Evolutionary conservation across 2,113 vertebrate species (phyloP).

Genomic region (Nerophis ophidion): DNA sequence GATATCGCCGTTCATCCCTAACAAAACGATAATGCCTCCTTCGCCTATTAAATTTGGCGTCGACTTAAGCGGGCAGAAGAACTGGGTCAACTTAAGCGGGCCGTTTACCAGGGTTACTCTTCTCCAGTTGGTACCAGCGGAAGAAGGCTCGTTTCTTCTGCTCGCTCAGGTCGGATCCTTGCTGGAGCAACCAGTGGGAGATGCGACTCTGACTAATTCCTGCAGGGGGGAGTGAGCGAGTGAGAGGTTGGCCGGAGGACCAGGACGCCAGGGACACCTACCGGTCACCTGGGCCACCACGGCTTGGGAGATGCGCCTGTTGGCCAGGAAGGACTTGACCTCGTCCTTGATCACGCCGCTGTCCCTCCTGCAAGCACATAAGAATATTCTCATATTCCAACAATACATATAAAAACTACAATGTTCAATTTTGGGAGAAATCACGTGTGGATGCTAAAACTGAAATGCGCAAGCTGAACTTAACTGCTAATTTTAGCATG

Average conservation of each 20-base stretch:
- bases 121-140: slow-evolving; percentile 98
- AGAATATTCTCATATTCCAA: too few species aligned
- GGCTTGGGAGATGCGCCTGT: slow-evolving; percentile 95
- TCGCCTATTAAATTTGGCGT: too few species aligned
- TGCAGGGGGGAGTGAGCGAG: slow-evolving; percentile 37
- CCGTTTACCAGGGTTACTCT: slow-evolving; percentile 87
- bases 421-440: too few species aligned
- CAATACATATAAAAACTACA: too few species aligned
- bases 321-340: slow-evolving; percentile 95
- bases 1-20: too few species aligned
- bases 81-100: too few species aligned
- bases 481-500: too few species aligned
- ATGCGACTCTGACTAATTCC: slow-evolving; percentile 98
- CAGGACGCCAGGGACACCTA: slow-evolving; percentile 42
- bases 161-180: slow-evolving; percentile 95
- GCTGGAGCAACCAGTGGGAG: slow-evolving; percentile 97
- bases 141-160: slow-evolving; percentile 99
- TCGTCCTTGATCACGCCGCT: slow-evolving; percentile 97
- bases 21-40: too few species aligned
- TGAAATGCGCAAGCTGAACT: too few species aligned
- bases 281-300: slow-evolving; percentile 99
- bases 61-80: too few species aligned
- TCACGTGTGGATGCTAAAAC: too few species aligned
- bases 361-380: slow-evolving; percentile 83
- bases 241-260: not conserved